Base-by-base conservation (phyloP, 1,140 invertebrate genomes). In the Ceratina calcarata region DNA sequence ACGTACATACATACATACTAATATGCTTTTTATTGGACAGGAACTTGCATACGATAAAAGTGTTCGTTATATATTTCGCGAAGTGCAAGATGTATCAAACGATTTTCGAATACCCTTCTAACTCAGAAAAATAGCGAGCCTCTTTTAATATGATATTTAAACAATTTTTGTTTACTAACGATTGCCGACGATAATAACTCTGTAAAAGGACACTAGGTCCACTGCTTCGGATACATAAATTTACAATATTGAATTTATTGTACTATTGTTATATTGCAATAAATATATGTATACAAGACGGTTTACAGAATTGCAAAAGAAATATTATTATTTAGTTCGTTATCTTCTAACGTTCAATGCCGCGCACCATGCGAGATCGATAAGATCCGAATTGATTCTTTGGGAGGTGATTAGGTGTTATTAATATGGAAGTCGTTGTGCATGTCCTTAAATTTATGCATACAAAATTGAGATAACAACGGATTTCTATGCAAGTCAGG, bases 191-290 rank as follows among this genome's bases (percentile, higher is more conserved):
- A 79, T 73, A 79, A 79, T 73, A 79, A 79, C 8, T 66, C 69
- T 79, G 77, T 79, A 79, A 79, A 78, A 73, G 70, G 70, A 73
- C 70, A 16, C 24, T 79, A 79, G 69, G 69, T 78, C 76, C 66
- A 27, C 16, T 49, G 69, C 76, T 78, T 78, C 69, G 27, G 53
- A 74, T 79, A 73, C 58, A 74, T 79, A 73, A 74, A 74, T 65
- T 74, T 79, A 73, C 62, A 74, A 74, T 55, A 58, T 79, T 67
- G 55, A 79, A 79, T 79, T 67, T 74, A 74, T 73, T 79, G 70
- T 79, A 74, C 62, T 66, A 79, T 79, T 79, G 78, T 79, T 79
- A 79, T 66, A 79, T 79, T 79, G 71, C 78, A 66, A 79, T 74
- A 79, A 79, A 79, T 73, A 74, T 79, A 74, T 74, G 62, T 79